A percentile compares a stretch with the other conserved stretches of the same genome.
These are phyloP conservation scores for Agrochola circellaris DNA, from an alignment of 2,888 invertebrate genomes.

Conservation along the genomic window DNA sequence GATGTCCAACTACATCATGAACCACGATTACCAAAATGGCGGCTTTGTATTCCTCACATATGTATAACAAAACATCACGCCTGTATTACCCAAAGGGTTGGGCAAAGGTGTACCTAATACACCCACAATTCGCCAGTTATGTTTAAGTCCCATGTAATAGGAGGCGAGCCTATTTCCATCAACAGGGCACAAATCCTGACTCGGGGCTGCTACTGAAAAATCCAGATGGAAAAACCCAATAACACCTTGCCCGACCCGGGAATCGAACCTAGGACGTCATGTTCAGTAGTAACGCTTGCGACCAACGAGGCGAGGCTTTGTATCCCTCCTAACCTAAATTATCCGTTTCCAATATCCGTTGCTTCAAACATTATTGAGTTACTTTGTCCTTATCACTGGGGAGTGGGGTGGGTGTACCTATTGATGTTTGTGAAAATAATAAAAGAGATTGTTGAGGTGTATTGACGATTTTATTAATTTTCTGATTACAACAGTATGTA, in stretches of 20 bases:
- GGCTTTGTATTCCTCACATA: not conserved
- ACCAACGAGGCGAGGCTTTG: too few species aligned
- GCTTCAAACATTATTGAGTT: constrained; percentile 14
- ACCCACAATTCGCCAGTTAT: too few species aligned
- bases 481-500: not conserved
- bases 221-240: too few species aligned
- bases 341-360: constrained; percentile 12
- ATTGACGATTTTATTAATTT: not conserved
- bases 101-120: too few species aligned
- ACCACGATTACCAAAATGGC: too few species aligned
- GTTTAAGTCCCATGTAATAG: too few species aligned
- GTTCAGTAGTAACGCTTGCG: too few species aligned
- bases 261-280: too few species aligned
- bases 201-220: too few species aligned
- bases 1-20: not conserved
- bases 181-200: too few species aligned
- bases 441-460: not conserved
- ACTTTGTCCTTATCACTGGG: not conserved
- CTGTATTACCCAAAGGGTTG: not conserved
- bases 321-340: constrained; percentile 1
- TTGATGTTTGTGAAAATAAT: not conserved
- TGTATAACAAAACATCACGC: not conserved
- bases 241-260: too few species aligned
- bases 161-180: too few species aligned
- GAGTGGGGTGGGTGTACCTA: not conserved